A percentile compares a stretch with the other conserved stretches of the same genome.
Evolutionary conservation across 2,797 vertebrate species (phyloP).

Genomic region (Smutsia gigantea): DNA sequence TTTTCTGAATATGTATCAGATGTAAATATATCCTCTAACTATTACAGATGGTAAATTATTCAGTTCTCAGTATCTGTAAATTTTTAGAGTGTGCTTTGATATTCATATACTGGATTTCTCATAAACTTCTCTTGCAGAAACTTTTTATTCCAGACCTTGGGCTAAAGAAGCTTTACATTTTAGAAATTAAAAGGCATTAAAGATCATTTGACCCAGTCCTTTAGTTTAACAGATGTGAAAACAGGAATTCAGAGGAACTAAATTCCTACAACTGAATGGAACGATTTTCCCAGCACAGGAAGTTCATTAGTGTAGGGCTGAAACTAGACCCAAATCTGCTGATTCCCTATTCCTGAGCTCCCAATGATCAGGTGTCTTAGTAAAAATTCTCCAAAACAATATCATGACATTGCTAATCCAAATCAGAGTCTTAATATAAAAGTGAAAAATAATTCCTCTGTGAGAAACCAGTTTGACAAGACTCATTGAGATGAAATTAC

Average conservation of each 20-base stretch:
- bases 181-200: neutral
- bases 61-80: neutral
- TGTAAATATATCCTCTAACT: neutral
- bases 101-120: neutral
- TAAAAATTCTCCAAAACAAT: neutral
- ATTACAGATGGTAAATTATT: constrained; percentile 46
- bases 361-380: neutral
- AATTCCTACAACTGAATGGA: neutral
- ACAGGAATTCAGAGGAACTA: neutral
- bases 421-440: neutral
- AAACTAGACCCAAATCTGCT: neutral
- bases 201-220: neutral
- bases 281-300: neutral
- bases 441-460: neutral
- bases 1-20: neutral
- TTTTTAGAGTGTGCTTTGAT: neutral
- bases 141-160: neutral
- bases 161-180: neutral
- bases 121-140: neutral
- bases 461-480: neutral
- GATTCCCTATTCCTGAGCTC: neutral
- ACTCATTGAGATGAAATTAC: neutral
- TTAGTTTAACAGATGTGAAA: neutral
- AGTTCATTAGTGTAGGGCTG: neutral
- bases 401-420: neutral